Conservation (phyloP, 2,113 vertebrate species). For the Myodes glareolus region DNA sequence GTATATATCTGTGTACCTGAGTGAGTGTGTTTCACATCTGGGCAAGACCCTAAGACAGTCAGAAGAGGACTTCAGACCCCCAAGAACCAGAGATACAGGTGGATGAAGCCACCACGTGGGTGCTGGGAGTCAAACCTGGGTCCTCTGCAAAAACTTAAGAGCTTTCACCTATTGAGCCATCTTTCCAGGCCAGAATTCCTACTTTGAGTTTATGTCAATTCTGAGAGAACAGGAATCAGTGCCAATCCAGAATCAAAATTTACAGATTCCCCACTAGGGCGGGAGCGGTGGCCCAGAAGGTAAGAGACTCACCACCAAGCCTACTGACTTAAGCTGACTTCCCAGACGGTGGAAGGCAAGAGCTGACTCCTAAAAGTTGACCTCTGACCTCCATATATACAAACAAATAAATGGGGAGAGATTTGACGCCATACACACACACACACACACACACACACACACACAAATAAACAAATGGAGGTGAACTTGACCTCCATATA, state of each 20-base stretch:
- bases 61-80: neutral
- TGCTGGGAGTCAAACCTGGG: neutral
- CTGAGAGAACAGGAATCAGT: neutral
- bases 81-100: neutral
- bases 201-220: neutral
- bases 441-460: too few species aligned
- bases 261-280: neutral
- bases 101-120: neutral
- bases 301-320: neutral
- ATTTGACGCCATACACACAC: too few species aligned
- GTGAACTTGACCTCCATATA: neutral
- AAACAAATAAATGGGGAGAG: neutral
- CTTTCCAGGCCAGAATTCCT: neutral
- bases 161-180: neutral
- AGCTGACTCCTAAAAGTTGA: neutral
- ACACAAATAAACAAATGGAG: neutral
- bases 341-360: neutral
- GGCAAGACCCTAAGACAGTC: neutral
- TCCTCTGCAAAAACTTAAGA: neutral
- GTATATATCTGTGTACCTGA: neutral
- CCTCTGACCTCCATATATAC: neutral
- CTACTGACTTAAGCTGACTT: neutral
- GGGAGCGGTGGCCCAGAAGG: neutral
- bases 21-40: neutral
- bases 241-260: neutral